These are phyloP conservation scores for Corvus moneduloides DNA, from an alignment of 2,113 vertebrate genomes.

Conservation along the genomic window DNA sequence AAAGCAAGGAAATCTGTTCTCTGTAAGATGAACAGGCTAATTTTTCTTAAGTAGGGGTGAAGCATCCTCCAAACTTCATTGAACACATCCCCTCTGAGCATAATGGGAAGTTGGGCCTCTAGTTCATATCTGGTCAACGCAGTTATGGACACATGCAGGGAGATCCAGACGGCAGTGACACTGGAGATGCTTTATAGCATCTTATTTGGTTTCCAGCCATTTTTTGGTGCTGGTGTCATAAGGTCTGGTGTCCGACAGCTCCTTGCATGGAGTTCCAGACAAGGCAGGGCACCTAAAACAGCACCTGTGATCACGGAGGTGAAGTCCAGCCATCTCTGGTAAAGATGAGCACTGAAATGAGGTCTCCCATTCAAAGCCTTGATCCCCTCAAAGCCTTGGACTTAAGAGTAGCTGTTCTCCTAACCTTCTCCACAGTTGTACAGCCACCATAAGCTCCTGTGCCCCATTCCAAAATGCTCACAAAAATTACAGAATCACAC, in stretches of 20 bases:
- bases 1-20: slow-evolving; percentile 43
- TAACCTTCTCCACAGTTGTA: not conserved
- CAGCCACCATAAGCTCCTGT: not conserved
- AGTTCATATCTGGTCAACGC: accelerated
- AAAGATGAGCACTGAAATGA: not conserved
- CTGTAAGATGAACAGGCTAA: not conserved
- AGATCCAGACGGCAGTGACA: not conserved
- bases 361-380: not conserved
- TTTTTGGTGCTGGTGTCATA: not conserved
- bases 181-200: not conserved
- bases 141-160: accelerated
- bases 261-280: not conserved
- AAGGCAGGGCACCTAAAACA: not conserved
- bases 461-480: accelerated
- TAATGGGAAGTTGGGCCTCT: not conserved
- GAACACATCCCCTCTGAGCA: not conserved
- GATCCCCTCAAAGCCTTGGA: not conserved
- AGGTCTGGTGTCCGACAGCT: not conserved
- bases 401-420: not conserved
- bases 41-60: not conserved
- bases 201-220: not conserved
- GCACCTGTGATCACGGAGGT: not conserved
- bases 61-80: not conserved
- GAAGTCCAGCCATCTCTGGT: not conserved
- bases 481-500: not conserved